phyloP scores from a whole-genome alignment of 2,888 invertebrate species.

The Tenthredo scrophulariae region DNA sequence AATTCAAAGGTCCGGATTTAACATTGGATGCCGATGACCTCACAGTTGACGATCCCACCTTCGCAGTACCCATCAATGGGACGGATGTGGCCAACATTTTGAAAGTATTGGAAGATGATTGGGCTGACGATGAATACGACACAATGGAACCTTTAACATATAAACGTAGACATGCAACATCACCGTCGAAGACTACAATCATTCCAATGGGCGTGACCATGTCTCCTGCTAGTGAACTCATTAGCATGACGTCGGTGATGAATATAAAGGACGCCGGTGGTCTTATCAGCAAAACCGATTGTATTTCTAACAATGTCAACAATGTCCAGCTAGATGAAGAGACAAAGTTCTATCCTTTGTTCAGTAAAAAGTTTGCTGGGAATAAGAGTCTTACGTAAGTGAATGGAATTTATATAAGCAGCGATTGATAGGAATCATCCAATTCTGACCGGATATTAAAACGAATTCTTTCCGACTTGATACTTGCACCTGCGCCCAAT shows the following conservation, averaged over 20 bases:
- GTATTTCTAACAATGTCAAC: slow-evolving; percentile 60
- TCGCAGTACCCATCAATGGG: slow-evolving; percentile 67
- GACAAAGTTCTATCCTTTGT: slow-evolving; percentile 66
- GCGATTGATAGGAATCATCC: background rate
- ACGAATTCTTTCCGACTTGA: background rate
- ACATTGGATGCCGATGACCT: slow-evolving; percentile 74
- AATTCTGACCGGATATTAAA: background rate
- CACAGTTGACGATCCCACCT: slow-evolving; percentile 71
- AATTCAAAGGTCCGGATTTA: slow-evolving; percentile 61
- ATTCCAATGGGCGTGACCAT: slow-evolving; percentile 67
- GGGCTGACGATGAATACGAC: slow-evolving; percentile 74
- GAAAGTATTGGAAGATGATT: slow-evolving; percentile 75
- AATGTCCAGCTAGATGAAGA: slow-evolving; percentile 59
- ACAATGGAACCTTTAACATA: slow-evolving; percentile 62
- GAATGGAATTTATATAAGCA: background rate
- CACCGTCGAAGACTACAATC: slow-evolving; percentile 64
- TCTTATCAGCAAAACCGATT: slow-evolving; percentile 57
- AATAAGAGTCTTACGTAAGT: slow-evolving; percentile 56
- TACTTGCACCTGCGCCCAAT: background rate
- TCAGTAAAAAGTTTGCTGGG: slow-evolving; percentile 67
- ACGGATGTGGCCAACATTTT: slow-evolving; percentile 71
- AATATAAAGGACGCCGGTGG: slow-evolving; percentile 77
- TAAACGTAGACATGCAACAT: slow-evolving; percentile 51
- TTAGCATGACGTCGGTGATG: slow-evolving; percentile 79
- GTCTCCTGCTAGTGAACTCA: slow-evolving; percentile 80